phyloP scores from a whole-genome alignment of 2,888 invertebrate genomes.

The Branchellion lobata region DNA sequence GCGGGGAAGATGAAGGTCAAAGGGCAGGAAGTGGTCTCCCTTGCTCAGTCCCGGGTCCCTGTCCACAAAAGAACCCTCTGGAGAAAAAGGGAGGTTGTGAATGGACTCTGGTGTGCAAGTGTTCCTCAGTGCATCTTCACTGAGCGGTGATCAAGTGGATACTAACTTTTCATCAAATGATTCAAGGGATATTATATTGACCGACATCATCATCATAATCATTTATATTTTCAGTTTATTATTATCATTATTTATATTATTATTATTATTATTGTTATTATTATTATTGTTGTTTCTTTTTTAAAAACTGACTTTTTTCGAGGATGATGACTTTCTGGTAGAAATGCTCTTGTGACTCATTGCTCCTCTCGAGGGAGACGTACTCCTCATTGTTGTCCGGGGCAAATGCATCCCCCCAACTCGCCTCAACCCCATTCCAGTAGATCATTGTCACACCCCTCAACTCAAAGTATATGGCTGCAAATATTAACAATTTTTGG shows the following conservation, averaged over 20 bases:
- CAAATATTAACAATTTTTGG: background rate
- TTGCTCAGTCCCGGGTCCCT: slow-evolving; percentile 49
- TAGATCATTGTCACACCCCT: slow-evolving; percentile 50
- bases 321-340: slow-evolving; percentile 50
- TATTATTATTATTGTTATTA: too few relatives aligned
- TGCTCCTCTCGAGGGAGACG: slow-evolving; percentile 26
- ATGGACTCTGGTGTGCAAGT: background rate
- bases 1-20: slow-evolving; percentile 58
- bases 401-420: slow-evolving; percentile 31
- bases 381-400: slow-evolving; percentile 40
- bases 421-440: slow-evolving; percentile 48
- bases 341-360: slow-evolving; percentile 50
- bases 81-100: too few relatives aligned
- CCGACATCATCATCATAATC: too few relatives aligned
- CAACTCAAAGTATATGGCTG: slow-evolving; percentile 50
- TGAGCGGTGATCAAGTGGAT: background rate
- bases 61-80: slow-evolving; percentile 50
- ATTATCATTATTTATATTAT: too few relatives aligned
- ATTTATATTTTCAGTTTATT: too few relatives aligned
- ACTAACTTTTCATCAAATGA: background rate
- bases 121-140: too few relatives aligned
- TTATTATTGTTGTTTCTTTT: too few relatives aligned
- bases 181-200: too few relatives aligned
- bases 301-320: slow-evolving; percentile 49
- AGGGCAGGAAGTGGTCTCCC: slow-evolving; percentile 55